Evolutionary conservation across 2,113 vertebrate genomes (phyloP).

Genomic region (Orientallactaga bullata): DNA sequence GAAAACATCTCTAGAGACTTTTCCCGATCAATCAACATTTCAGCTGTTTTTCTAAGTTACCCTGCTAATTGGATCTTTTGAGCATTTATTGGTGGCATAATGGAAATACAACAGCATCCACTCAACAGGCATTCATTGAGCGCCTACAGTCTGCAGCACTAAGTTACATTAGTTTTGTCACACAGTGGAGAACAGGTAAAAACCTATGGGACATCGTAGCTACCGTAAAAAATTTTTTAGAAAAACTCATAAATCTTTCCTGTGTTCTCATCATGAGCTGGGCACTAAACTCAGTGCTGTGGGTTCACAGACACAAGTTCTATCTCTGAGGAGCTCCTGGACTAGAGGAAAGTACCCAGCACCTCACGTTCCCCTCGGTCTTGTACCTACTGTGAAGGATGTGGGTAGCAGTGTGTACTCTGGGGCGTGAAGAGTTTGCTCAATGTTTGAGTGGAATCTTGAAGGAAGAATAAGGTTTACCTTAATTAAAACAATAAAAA

Average conservation of each 20-base stretch:
- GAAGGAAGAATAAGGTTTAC: background rate
- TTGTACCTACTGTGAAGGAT: background rate
- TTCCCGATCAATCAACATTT: slow-evolving; percentile 13
- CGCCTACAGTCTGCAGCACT: background rate
- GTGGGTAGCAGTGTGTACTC: background rate
- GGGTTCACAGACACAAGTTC: background rate
- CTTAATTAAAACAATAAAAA: background rate
- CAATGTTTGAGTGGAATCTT: background rate
- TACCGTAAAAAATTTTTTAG: background rate
- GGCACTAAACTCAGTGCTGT: background rate
- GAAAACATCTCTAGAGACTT: slow-evolving; percentile 43
- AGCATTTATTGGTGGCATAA: slow-evolving; percentile 4
- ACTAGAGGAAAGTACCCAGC: background rate
- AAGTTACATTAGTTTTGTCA: too few relatives aligned
- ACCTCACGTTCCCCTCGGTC: background rate
- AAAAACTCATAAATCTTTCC: background rate
- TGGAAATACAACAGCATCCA: background rate
- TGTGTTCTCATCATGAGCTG: background rate
- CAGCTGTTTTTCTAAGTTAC: slow-evolving; percentile 23
- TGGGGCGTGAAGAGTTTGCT: background rate
- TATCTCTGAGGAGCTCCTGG: background rate
- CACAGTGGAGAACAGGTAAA: background rate
- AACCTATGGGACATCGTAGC: background rate
- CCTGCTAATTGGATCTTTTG: slow-evolving; percentile 1
- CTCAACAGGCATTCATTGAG: background rate